Evolutionary conservation across 2,888 invertebrate species (phyloP).

Genomic region (Schizaphis graminum): DNA sequence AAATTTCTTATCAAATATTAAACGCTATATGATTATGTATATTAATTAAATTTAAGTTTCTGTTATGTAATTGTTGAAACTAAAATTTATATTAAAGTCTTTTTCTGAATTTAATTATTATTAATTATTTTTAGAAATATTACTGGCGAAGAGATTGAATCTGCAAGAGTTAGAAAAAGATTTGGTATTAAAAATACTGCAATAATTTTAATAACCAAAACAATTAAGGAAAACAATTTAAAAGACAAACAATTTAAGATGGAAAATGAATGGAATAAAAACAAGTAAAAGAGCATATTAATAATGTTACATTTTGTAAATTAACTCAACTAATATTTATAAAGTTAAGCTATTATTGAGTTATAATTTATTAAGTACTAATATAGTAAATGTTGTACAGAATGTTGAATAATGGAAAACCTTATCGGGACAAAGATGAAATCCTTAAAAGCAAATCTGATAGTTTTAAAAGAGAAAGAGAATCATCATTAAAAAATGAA

Average conservation of each 20-base stretch:
- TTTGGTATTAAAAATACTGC: background rate
- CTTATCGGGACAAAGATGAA: background rate
- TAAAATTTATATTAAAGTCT: background rate
- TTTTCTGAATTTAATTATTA: background rate
- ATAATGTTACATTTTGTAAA: background rate
- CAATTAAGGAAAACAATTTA: conserved; percentile 8
- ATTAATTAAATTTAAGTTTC: background rate
- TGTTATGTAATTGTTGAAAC: background rate
- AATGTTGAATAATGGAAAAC: conserved; percentile 12
- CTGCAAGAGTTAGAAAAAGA: background rate
- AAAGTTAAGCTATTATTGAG: background rate
- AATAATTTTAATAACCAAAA: background rate
- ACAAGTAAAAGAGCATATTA: background rate
- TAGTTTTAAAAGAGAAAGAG: background rate
- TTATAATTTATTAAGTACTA: background rate
- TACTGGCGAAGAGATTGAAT: background rate
- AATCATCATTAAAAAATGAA: background rate
- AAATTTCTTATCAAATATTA: too few relatives aligned
- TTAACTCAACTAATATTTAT: background rate
- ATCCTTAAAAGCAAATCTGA: background rate
- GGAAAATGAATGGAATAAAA: background rate
- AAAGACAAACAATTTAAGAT: background rate
- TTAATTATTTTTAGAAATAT: background rate
- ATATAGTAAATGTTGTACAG: background rate
- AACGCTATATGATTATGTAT: too few relatives aligned